Conservation (phyloP, 53 echinoderm and acorn worm species). For the Paracentrotus lividus region DNA sequence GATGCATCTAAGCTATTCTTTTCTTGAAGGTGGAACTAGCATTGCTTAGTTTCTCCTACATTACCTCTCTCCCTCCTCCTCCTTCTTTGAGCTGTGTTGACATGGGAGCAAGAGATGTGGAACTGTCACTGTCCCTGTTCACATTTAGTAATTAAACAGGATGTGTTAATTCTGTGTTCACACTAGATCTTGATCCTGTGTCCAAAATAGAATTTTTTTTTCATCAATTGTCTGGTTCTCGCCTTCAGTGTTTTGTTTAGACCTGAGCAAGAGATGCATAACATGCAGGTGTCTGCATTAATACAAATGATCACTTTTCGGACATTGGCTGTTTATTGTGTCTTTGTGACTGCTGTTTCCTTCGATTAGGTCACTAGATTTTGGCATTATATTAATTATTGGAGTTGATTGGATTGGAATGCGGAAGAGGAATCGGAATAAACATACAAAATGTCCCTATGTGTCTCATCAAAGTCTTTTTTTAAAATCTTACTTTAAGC, state of each 20-base stretch:
- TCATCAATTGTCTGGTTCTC: background rate
- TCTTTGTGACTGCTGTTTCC: background rate
- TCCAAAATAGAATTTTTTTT: background rate
- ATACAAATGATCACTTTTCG: background rate
- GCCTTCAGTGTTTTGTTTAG: background rate
- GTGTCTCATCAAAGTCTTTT: background rate
- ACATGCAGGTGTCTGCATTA: background rate
- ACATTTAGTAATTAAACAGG: background rate
- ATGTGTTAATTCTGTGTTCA: background rate
- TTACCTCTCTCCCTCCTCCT: no score
- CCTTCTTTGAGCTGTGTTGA: background rate
- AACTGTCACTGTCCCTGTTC: background rate
- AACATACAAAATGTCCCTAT: background rate
- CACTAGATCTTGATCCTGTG: background rate
- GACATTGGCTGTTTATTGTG: background rate
- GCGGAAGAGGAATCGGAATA: no score
- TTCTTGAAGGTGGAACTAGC: no score
- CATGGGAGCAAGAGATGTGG: conserved; percentile 36
- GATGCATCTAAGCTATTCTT: no score
- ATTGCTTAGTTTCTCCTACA: no score
- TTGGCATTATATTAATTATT: no score
- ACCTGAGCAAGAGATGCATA: background rate
- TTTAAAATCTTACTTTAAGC: background rate
- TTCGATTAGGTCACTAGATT: background rate
- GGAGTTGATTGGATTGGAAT: no score